A percentile compares a stretch with the other conserved stretches of the same genome.
Evolutionary conservation across 1,140 invertebrate genomes (phyloP).

Genomic region (Bombus affinis): DNA sequence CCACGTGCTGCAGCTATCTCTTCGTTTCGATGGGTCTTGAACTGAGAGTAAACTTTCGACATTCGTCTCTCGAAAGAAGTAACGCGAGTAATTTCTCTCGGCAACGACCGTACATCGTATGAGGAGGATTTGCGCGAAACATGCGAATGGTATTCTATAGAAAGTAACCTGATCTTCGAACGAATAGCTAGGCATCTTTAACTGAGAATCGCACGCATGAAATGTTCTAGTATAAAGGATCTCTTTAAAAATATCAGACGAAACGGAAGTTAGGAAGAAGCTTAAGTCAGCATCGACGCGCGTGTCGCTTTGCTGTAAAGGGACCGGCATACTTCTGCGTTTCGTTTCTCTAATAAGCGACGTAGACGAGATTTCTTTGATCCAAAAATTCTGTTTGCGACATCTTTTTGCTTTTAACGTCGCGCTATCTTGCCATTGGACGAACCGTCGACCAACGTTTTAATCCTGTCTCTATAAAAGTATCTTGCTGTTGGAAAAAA

Average conservation of each 20-base stretch:
- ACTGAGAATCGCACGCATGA: neutral
- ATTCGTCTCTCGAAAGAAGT: neutral
- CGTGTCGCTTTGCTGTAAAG: neutral
- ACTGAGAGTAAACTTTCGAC: neutral
- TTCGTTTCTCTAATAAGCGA: neutral
- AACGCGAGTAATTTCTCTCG: neutral
- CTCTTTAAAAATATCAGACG: neutral
- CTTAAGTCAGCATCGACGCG: slow-evolving; percentile 7
- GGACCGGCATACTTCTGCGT: neutral
- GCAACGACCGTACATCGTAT: no score
- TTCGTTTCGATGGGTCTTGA: neutral
- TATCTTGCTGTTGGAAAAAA: neutral
- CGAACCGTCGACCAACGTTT: neutral
- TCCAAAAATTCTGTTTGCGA: slow-evolving; percentile 34
- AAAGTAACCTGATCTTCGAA: neutral
- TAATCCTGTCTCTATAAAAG: neutral
- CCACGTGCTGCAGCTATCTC: neutral
- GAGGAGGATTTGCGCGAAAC: neutral
- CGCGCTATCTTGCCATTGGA: neutral
- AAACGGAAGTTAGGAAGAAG: neutral
- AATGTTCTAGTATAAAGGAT: neutral
- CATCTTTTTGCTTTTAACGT: slow-evolving; percentile 1
- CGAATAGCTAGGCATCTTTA: no score
- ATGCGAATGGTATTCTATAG: neutral
- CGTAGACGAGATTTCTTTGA: slow-evolving; percentile 26